Evolutionary conservation across 2,888 invertebrate genomes (phyloP).

Genomic region (Seira sanloemensis): DNA sequence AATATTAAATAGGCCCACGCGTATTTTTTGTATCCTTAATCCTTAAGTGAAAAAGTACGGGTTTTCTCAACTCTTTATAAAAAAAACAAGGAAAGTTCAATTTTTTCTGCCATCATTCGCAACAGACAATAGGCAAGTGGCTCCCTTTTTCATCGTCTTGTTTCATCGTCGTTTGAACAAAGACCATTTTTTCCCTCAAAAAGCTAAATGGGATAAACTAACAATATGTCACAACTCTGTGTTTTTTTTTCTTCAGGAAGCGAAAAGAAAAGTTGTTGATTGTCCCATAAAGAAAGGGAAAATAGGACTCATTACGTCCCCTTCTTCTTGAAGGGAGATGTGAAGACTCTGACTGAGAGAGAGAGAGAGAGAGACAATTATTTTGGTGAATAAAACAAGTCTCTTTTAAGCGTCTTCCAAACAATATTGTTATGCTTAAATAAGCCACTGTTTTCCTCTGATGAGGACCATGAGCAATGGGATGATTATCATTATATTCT

Average conservation of each 20-base stretch:
- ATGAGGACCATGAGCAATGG: conserved; percentile 50
- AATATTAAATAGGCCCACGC: too few relatives aligned
- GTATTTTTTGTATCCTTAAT: too few relatives aligned
- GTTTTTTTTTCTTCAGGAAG: background rate
- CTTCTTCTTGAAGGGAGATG: background rate
- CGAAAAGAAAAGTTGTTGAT: too few relatives aligned
- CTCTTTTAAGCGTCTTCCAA: background rate
- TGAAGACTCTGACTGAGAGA: background rate
- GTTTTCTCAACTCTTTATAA: too few relatives aligned
- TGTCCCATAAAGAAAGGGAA: background rate
- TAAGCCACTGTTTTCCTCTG: conserved; percentile 24
- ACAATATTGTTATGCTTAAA: background rate
- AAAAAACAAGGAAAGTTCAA: too few relatives aligned
- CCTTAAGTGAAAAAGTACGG: too few relatives aligned
- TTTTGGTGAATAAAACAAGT: background rate
- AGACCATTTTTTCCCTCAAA: too few relatives aligned
- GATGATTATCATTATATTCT: conserved; percentile 41
- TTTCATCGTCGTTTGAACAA: background rate
- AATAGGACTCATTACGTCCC: background rate
- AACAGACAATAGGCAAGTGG: too few relatives aligned
- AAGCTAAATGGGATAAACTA: too few relatives aligned
- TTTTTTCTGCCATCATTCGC: too few relatives aligned
- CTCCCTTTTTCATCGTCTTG: background rate
- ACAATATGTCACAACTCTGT: background rate
- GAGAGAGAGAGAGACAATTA: background rate